Base-by-base conservation (phyloP, 2,113 vertebrate genomes). In the Muntiacus reevesi region DNA sequence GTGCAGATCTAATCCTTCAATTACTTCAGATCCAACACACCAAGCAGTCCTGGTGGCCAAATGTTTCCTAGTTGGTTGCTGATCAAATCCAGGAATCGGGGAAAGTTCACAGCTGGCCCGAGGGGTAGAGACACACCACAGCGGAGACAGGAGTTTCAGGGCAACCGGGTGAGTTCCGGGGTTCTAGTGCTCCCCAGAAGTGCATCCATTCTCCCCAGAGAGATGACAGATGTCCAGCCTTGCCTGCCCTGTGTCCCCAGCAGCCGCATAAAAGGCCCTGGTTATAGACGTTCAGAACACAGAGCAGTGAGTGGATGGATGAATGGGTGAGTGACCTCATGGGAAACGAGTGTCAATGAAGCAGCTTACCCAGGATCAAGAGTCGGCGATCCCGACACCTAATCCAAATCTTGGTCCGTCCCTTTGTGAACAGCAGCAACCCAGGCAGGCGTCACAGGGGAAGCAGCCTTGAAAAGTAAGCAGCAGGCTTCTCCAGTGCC, bases 321-420 rank as follows among this genome's bases (percentile, higher is more conserved):
- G 28, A 13, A 33, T 7, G 6, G 47, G n/a, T 15, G 25, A 13
- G 25, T 15, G 45, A 54, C 7, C 9, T 8, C 23, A 0, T 1
- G 6, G 25, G 5, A 1, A 0, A 47, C 0, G 5, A 25, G 6
- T 5, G 13, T 21, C 23, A 59, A 43, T 25, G 59, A 12, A 19
- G 19, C 45, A 15, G 27, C 54, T n/a, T n/a, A 1, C 33, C 33
- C 43, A 12, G 52, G 10, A 28, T 43, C 7, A 0, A 23, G 7
- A 59, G 28, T 40, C 15, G 0, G 5, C 3, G 1, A 57, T 7
- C 40, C 81, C 5, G 2, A 5, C 9, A 15, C 13, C 40, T 5
- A 0, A 30, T 19, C n/a, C 85, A 52, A 40, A 28, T 23, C 55
- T 59, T 23, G 0, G 15, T 27, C 50, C 45, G 16, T 3, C 6